Conservation (phyloP, 2,888 invertebrate species). For the Lissocephala sabroskyi region DNA sequence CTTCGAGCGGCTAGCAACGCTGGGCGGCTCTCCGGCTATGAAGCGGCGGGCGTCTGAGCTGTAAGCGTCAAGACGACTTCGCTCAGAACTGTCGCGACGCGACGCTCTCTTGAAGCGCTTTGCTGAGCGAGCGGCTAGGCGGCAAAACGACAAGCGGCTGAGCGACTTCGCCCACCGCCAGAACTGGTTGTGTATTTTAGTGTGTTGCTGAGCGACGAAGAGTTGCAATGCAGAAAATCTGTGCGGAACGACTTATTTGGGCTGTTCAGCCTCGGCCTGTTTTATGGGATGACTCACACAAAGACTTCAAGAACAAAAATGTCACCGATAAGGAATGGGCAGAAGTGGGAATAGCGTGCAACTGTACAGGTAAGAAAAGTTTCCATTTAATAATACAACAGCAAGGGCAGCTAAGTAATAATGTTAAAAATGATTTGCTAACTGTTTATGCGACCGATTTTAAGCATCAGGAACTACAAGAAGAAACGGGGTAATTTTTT, state of each 20-base stretch:
- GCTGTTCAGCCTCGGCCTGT: constrained; percentile 12
- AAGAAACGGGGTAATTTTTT: background rate
- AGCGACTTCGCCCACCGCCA: background rate
- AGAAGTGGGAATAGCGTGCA: constrained; percentile 11
- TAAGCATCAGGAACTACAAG: too few relatives aligned
- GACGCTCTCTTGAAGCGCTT: too few relatives aligned
- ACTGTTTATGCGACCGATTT: background rate
- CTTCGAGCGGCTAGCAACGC: too few relatives aligned
- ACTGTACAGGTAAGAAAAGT: constrained; percentile 9
- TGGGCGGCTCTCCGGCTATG: too few relatives aligned
- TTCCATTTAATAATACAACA: background rate
- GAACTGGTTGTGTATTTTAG: constrained; percentile 1
- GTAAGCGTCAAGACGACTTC: too few relatives aligned
- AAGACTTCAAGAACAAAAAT: constrained; percentile 12
- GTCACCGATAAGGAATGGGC: constrained; percentile 14
- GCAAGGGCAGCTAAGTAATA: background rate
- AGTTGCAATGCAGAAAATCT: constrained; percentile 9
- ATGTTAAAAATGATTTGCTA: background rate
- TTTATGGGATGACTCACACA: constrained; percentile 13
- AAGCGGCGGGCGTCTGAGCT: too few relatives aligned
- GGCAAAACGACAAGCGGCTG: too few relatives aligned
- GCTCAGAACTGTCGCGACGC: too few relatives aligned
- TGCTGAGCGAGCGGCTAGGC: too few relatives aligned
- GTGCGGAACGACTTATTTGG: constrained; percentile 8
- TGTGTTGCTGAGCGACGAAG: constrained; percentile 12